phyloP scores from a whole-genome alignment of 2,888 invertebrate genomes.

The Hirudinaria manillensis region DNA sequence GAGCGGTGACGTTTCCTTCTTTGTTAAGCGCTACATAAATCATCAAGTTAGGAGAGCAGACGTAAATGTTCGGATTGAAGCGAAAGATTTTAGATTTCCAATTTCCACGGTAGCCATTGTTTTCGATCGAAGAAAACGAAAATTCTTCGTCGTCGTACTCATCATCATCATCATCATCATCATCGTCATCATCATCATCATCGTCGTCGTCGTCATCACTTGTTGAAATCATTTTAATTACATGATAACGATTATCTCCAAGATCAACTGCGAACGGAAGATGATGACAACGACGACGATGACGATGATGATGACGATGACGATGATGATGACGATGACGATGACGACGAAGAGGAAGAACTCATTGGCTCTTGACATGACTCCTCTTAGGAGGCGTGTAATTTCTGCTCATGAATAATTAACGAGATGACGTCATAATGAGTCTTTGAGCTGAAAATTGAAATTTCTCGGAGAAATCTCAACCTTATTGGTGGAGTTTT shows the following conservation, averaged over 20 bases:
- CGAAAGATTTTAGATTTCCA: too few relatives aligned
- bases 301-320: slow-evolving; percentile 20
- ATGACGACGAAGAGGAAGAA: slow-evolving; percentile 7
- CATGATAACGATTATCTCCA: neutral
- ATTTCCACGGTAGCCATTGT: too few relatives aligned
- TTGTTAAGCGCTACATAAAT: too few relatives aligned
- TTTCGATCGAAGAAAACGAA: too few relatives aligned
- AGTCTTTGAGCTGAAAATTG: neutral
- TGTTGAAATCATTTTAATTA: neutral
- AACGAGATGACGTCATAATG: slow-evolving; percentile 15
- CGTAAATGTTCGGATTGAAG: too few relatives aligned
- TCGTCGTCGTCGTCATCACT: neutral
- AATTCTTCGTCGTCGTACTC: too few relatives aligned
- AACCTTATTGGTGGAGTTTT: neutral
- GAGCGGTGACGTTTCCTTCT: too few relatives aligned
- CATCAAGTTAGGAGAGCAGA: too few relatives aligned
- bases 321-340: slow-evolving; percentile 2
- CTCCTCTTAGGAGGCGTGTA: neutral
- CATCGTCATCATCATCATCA: neutral
- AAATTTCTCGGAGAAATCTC: too few relatives aligned
- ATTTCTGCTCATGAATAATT: neutral
- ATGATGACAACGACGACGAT: slow-evolving; percentile 1
- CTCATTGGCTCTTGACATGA: neutral
- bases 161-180: neutral
- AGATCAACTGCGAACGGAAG: neutral